Evolutionary conservation across 2,113 vertebrate genomes (phyloP), one percentile per base, ranked within the genome.

Genomic region (Argyrosomus japonicus): DNA sequence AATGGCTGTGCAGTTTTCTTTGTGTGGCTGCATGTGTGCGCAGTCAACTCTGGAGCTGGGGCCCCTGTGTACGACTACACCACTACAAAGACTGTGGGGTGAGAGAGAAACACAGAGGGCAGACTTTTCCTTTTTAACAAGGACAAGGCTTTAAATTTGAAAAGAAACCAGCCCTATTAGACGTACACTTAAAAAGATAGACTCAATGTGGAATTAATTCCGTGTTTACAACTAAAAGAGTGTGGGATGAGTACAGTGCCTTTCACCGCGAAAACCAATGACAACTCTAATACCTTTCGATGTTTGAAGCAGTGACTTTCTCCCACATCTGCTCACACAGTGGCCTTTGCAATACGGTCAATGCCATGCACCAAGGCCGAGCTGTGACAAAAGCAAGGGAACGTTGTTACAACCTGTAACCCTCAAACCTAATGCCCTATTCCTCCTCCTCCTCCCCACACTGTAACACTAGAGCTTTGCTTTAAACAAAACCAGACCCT

Each of bases 401-500:
- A 75, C 58, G 43, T 70, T 78, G 75, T 87, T 85, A 76, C 90
- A 90, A 93, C 90, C 89, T 91, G 89, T 89, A 89, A 90, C 86
- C 89, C 79, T 80, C 81, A 85, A 83, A 78, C 69, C 76, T 56
- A 57, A 78, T 64, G 68, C 68, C 79, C 75, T 3, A 4, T 74
- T 63, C 32, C 68, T 19, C 69, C 68, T 19, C 69, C 75, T 58
- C 75, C 77, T 73, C 53, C 51, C 57, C 13, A 2, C 68, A 87
- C 84, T 80, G 86, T 84, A 92, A 91, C 86, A 87, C 70, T 54
- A 87, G 84, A 83, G 90, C 81, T 85, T 57, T 71, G 71, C 79
- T 91, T 91, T 92, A 93, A 95, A 93, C 93, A 93, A 88, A 92
- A 88, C 91, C 93, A 95, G 93, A 94, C 80, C 77, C 89, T 90